Conservation (phyloP, 2,888 invertebrate genomes). For the Pantelozetes paolii region DNA sequence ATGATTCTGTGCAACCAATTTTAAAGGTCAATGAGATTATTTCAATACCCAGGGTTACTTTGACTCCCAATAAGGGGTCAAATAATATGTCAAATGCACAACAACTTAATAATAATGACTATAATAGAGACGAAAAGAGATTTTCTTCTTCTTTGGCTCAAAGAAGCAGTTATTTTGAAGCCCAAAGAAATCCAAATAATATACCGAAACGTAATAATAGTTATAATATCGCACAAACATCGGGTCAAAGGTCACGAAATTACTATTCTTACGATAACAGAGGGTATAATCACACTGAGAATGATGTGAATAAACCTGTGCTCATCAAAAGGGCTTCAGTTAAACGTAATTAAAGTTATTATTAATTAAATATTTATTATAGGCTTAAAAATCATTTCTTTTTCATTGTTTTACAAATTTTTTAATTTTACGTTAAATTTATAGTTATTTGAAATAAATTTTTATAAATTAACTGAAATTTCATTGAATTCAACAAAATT, state of each 20-base stretch:
- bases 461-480: too few species aligned
- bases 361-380: too few species aligned
- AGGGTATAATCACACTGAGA: neutral
- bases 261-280: slow-evolving; percentile 16
- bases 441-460: too few species aligned
- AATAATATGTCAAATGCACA: neutral
- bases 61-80: neutral
- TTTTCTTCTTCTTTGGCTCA: slow-evolving; percentile 1
- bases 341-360: too few species aligned
- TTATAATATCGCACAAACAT: neutral
- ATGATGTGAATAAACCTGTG: neutral
- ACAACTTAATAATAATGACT: neutral
- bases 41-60: neutral
- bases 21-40: neutral
- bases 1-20: neutral
- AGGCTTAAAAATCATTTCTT: too few species aligned
- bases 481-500: too few species aligned
- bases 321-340: slow-evolving; percentile 1
- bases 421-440: too few species aligned
- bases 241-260: neutral
- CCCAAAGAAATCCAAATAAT: neutral
- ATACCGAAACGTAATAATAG: neutral
- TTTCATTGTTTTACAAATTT: too few species aligned
- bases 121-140: neutral
- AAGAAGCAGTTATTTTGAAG: slow-evolving; percentile 22